Conservation (phyloP, 2,113 vertebrate genomes). For the Oenanthe oenanthe region DNA sequence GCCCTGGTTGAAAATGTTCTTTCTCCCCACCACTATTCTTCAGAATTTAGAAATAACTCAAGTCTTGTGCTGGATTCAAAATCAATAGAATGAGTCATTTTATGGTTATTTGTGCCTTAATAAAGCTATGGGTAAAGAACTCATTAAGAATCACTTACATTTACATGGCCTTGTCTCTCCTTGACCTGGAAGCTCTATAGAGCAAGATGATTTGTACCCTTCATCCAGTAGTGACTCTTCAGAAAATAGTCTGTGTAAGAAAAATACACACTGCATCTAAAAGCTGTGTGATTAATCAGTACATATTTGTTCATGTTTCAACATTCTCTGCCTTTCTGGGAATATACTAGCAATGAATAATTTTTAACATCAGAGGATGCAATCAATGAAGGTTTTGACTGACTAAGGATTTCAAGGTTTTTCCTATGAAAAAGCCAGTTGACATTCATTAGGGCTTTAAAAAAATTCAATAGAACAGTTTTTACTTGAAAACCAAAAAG, state of each 20-base stretch:
- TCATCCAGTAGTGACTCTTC: background rate
- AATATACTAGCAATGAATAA: slow-evolving; percentile 5
- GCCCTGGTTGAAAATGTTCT: background rate
- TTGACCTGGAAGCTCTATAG: background rate
- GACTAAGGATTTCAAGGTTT: slow-evolving; percentile 55
- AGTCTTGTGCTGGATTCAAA: background rate
- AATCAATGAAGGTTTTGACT: slow-evolving; percentile 49
- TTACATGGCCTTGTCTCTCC: slow-evolving; percentile 9
- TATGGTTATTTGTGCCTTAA: slow-evolving; percentile 32
- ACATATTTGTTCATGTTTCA: background rate
- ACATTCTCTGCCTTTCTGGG: background rate
- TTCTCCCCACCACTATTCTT: background rate
- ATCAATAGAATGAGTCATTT: slow-evolving; percentile 11
- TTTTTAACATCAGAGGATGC: slow-evolving; percentile 50
- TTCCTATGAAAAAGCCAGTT: slow-evolving; percentile 13
- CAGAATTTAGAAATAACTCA: background rate
- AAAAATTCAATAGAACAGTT: background rate
- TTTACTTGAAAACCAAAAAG: background rate
- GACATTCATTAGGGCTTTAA: slow-evolving; percentile 17
- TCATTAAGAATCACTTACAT: slow-evolving; percentile 27
- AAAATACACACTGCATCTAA: background rate
- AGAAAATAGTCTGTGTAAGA: background rate
- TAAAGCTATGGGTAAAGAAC: slow-evolving; percentile 10
- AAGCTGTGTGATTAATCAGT: background rate
- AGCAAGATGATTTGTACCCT: background rate